Evolutionary conservation across 2,888 invertebrate genomes (phyloP).

Genomic region (Zaprionus obscuricornis): DNA sequence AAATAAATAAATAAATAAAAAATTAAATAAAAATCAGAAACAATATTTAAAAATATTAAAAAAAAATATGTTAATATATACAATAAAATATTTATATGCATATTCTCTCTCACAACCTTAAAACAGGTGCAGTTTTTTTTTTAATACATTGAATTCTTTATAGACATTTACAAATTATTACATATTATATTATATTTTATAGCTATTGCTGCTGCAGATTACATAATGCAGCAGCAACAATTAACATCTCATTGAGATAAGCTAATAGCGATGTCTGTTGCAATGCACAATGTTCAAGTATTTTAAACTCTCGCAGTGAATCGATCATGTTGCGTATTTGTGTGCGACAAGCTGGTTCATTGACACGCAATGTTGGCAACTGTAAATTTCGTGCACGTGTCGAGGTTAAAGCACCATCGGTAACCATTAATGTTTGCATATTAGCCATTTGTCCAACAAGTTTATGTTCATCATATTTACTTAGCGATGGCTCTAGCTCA

Average conservation of each 20-base stretch:
- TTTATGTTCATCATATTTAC: slow-evolving; percentile 70
- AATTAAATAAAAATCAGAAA: too few species aligned
- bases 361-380: slow-evolving; percentile 79
- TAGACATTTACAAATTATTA: slow-evolving; percentile 2
- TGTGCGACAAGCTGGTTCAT: slow-evolving; percentile 77
- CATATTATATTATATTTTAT: too few species aligned
- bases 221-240: slow-evolving; percentile 79
- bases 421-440: slow-evolving; percentile 75
- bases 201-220: slow-evolving; percentile 80
- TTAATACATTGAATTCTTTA: background rate
- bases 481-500: slow-evolving; percentile 42
- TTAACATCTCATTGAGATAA: slow-evolving; percentile 81
- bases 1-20: too few species aligned
- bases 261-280: slow-evolving; percentile 77
- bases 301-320: slow-evolving; percentile 78
- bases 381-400: slow-evolving; percentile 60
- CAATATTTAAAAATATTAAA: too few species aligned
- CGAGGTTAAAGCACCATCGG: slow-evolving; percentile 79
- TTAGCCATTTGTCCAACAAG: slow-evolving; percentile 71
- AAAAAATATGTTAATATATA: too few species aligned
- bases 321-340: slow-evolving; percentile 80
- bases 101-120: too few species aligned
- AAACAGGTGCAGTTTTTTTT: slow-evolving; percentile 34
- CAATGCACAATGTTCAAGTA: slow-evolving; percentile 79
- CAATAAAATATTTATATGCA: too few species aligned